Base-by-base conservation (phyloP, 1,140 invertebrate species). In the Drosophila varians region DNA sequence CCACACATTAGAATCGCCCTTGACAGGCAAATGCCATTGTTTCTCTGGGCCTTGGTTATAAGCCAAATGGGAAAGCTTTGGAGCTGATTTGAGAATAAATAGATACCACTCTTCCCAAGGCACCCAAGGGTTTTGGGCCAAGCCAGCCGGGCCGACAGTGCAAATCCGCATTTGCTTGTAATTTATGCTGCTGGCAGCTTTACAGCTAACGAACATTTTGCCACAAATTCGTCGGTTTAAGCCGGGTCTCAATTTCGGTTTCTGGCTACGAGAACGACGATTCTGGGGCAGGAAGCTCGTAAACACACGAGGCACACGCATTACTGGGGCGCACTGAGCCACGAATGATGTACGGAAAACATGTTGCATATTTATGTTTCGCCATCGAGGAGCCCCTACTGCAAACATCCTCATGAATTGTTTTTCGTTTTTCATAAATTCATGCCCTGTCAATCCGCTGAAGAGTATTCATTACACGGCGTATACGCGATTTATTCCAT, bases 401-500 rank as follows among this genome's bases (percentile, higher is more conserved):
- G 6, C 38, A 6, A 1, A 12, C 28, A 38, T 40, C 19, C 11
- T 18, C 49, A 25, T 11, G 55, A 75, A 86, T 86, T 76, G 80
- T 84, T 84, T 83, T 72, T 74, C 36, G 70, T 26, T 76, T 73
- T 43, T 60, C 76, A 74, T 86, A 87, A 86, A 76, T 87, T 76
- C 84, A 73, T 76, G 62, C 62, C 68, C 53, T 47, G 72, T 48
- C 68, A 69, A 86, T 86, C 55, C 64, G 49, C 38, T 55, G 66
- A 51, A 28, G 46, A 31, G 52, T 54, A 61, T 64, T 86, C 84
- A 86, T 76, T 80, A 80, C 84, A 74, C 45, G 66, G 68, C 80
- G 80, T 86, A 86, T 84, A 74, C 80, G 80, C 62, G 76, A 86
- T 80, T 73, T 86, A 74, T 65, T 64, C 52, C 58, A 46, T 74